A percentile compares a stretch with the other conserved stretches of the same genome.
Evolutionary conservation across 2,888 invertebrate genomes (phyloP).

Genomic region (Laothoe populi): DNA sequence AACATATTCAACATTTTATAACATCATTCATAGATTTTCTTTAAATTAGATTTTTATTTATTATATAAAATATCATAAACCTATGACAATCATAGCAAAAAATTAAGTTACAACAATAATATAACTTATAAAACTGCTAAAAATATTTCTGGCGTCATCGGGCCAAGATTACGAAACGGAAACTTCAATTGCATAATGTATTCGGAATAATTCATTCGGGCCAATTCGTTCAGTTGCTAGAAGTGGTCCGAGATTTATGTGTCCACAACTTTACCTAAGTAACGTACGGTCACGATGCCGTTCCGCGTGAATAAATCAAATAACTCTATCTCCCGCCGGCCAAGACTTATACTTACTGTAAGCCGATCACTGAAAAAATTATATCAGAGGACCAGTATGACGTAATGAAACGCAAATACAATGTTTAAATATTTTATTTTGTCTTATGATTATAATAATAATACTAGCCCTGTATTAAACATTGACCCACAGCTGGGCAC

Average conservation of each 20-base stretch:
- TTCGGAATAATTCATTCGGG: conserved; percentile 66
- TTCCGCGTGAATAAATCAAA: conserved; percentile 65
- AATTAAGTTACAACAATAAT: too few relatives aligned
- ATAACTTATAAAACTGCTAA: neutral
- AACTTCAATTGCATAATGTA: conserved; percentile 55
- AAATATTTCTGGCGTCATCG: conserved; percentile 44
- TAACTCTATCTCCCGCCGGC: conserved; percentile 41
- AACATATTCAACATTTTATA: too few relatives aligned
- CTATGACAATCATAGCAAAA: too few relatives aligned
- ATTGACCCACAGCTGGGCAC: too few relatives aligned
- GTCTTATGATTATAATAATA: too few relatives aligned
- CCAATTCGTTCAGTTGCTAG: conserved; percentile 62
- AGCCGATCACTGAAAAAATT: conserved; percentile 27
- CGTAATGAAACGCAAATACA: conserved; percentile 15
- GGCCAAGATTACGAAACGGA: conserved; percentile 43
- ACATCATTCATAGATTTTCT: too few relatives aligned
- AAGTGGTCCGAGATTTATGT: conserved; percentile 69
- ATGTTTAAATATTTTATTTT: neutral
- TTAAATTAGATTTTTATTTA: too few relatives aligned
- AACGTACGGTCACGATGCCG: conserved; percentile 60
- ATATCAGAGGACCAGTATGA: conserved; percentile 10
- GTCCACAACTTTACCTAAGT: conserved; percentile 65
- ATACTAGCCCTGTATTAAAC: too few relatives aligned
- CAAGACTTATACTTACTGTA: conserved; percentile 23
- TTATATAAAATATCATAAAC: too few relatives aligned